phyloP scores from a whole-genome alignment of 2,888 invertebrate genomes.

The Amblyteles armatorius region DNA sequence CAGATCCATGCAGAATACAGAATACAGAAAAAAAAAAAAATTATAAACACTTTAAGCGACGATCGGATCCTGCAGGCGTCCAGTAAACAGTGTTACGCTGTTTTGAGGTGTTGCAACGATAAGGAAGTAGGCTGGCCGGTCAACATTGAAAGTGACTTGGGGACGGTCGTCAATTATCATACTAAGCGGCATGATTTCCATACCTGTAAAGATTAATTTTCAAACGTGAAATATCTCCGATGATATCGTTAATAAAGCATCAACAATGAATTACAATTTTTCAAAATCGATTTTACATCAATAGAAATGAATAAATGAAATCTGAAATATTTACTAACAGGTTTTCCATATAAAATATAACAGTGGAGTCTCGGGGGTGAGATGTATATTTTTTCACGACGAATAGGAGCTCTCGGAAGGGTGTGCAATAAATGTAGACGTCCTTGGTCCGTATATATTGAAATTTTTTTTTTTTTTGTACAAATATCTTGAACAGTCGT shows the following conservation, averaged over 20 bases:
- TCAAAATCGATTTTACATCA: not conserved
- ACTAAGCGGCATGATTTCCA: conserved; percentile 6
- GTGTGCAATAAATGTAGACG: not conserved
- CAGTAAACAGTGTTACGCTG: conserved; percentile 39
- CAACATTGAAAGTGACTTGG: conserved; percentile 41
- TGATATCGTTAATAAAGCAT: not conserved
- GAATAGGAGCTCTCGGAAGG: not conserved
- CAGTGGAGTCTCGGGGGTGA: not conserved
- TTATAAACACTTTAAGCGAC: conserved; percentile 7
- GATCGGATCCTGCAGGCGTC: conserved; percentile 38
- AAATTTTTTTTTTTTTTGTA: not conserved
- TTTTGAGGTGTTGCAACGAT: conserved; percentile 28
- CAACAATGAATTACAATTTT: not conserved
- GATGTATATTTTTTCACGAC: not conserved
- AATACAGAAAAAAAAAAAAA: not conserved
- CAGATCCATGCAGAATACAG: too few species aligned
- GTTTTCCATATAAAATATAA: not conserved
- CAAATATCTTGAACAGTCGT: not conserved
- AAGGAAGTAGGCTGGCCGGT: conserved; percentile 47
- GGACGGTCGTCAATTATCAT: not conserved
- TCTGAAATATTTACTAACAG: too few species aligned
- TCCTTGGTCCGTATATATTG: conserved; percentile 10
- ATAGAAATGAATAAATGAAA: too few species aligned
- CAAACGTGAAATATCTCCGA: not conserved
- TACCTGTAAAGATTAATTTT: conserved; percentile 28